Evolutionary conservation across 2,797 vertebrate genomes (phyloP).

Genomic region (Trematomus bernacchii): DNA sequence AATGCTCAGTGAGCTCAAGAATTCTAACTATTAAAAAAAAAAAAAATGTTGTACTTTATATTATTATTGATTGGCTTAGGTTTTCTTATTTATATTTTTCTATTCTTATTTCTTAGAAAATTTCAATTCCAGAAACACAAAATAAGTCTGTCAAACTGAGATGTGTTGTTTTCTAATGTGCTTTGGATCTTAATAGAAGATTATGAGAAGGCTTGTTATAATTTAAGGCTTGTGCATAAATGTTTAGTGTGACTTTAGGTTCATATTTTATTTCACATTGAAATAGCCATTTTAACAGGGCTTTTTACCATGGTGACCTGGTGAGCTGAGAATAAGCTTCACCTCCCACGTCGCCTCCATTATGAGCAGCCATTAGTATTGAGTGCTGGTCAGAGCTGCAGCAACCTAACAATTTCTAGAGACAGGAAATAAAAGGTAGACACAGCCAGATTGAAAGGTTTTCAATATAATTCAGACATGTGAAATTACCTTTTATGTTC

Average conservation of each 20-base stretch:
- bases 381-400: conserved; percentile 10
- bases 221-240: neutral
- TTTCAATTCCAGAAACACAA: too few species aligned
- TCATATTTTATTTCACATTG: neutral
- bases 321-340: neutral
- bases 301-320: neutral
- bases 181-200: neutral
- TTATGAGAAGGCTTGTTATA: too few species aligned
- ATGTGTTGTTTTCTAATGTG: neutral
- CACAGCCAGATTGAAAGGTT: neutral
- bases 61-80: too few species aligned
- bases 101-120: too few species aligned
- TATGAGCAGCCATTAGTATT: neutral
- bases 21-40: too few species aligned
- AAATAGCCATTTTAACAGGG: neutral
- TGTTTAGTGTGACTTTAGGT: neutral
- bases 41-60: too few species aligned
- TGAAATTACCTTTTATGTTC: neutral
- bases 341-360: neutral
- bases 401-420: too few species aligned
- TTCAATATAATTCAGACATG: neutral
- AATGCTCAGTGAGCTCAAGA: too few species aligned
- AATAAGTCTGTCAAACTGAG: too few species aligned
- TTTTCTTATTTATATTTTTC: too few species aligned
- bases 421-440: neutral